These are phyloP conservation scores for Tanypteryx hageni DNA, from an alignment of 2,888 invertebrate species.

Conservation along the genomic window DNA sequence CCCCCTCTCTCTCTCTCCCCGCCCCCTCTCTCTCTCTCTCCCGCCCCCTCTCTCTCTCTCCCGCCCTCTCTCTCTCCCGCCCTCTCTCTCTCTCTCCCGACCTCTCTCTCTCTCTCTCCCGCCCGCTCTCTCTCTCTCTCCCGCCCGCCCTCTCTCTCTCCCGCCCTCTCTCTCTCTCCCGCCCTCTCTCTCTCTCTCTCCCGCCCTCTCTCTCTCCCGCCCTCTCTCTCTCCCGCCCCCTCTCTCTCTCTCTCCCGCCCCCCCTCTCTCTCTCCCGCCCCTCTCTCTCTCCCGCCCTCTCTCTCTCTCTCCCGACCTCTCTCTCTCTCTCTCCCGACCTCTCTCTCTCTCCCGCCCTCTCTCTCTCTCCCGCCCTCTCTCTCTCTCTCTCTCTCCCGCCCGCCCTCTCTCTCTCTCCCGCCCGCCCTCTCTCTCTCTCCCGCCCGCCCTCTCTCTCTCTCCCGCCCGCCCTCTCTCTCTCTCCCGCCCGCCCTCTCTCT, in stretches of 20 bases:
- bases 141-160: neutral
- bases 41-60: neutral
- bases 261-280: too few relatives aligned
- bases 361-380: neutral
- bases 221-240: neutral
- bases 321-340: conserved; percentile 3
- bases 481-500: neutral
- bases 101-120: conserved; percentile 22
- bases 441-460: neutral
- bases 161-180: conserved; percentile 14
- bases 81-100: neutral
- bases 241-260: neutral
- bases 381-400: neutral
- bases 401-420: too few relatives aligned
- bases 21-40: conserved; percentile 16
- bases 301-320: neutral
- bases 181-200: neutral
- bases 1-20: neutral
- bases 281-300: neutral
- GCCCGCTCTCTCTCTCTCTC: neutral
- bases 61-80: neutral
- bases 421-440: too few relatives aligned
- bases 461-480: neutral
- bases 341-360: neutral
- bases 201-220: neutral